Base-by-base conservation (phyloP, 2,888 invertebrate genomes). In the Oligia fasciuncula region DNA sequence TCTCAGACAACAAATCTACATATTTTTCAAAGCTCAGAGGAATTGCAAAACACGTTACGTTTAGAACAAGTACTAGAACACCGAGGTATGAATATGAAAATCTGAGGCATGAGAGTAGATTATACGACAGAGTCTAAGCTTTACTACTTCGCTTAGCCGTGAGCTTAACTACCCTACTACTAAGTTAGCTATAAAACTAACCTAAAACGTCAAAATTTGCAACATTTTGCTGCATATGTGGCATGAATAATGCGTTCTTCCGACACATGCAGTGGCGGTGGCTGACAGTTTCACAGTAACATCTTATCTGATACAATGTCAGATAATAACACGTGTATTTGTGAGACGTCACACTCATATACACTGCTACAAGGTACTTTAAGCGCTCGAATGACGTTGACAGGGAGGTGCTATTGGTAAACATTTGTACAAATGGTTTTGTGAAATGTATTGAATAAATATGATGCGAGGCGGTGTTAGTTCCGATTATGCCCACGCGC, bases 31-130 rank as follows among this genome's bases (percentile, higher is more conserved):
- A 89, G 89, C 73, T 77, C 78, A 80, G 75, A 80, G 88, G 91
- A 91, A 92, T 91, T 90, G 90, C 91, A 88, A 92, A 93, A 90
- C 90, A 87, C 86, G 90, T 91, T 91, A 85, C 87, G 86, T 85
- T 90, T 90, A 88, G 83, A 87, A 88, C 86, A 87, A 88, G 68
- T 75, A 72, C 81, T 84, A 74, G 71, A 75, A 76, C 76, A 85
- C 82, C 76, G 79, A 71, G 79, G 75, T 84, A 90, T 90, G 90
- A 91, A 92, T 92, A 92, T 91, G 91, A 90, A 89, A 90, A 89
- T 77, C 72, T 65, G 51, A 40, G 51, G 17, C 13, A 6, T 6
- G 0, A 8, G 81, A 82, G 69, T 60, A 73, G 35, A 14, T 69
- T 14, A 60, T 54, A 0, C n/a, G 0, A 65, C 77, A 81, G 83